Evolutionary conservation across 1,140 invertebrate genomes (phyloP).

Genomic region (Pristionchus pacificus): DNA sequence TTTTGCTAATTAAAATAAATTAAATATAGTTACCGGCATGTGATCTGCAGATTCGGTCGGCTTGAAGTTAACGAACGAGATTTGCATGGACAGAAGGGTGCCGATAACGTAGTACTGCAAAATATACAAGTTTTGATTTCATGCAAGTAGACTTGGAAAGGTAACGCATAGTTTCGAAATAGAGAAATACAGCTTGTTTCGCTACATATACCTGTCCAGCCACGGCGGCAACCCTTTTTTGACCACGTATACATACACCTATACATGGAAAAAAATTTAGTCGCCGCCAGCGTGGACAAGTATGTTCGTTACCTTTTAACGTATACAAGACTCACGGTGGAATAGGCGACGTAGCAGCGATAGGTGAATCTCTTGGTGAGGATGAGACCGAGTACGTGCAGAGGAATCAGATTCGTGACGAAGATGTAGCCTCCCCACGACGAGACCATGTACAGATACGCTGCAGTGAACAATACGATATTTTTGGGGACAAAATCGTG

Average conservation of each 20-base stretch:
- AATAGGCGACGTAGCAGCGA: conserved; percentile 86
- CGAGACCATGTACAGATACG: conserved; percentile 99
- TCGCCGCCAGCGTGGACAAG: no score
- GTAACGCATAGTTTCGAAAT: neutral
- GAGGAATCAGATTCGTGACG: conserved; percentile 96
- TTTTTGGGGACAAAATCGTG: neutral
- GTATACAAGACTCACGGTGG: conserved; percentile 68
- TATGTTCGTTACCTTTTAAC: no score
- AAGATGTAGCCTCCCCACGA: conserved; percentile 99
- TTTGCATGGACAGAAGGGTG: conserved; percentile 91
- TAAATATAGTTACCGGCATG: conserved; percentile 70
- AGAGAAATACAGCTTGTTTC: no score
- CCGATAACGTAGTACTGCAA: conserved; percentile 75
- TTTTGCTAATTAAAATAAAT: neutral
- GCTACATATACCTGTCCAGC: no score
- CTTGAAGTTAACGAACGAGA: conserved; percentile 98
- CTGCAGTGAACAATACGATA: conserved; percentile 53
- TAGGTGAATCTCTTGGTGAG: conserved; percentile 77
- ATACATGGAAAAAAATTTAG: no score
- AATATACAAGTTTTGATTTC: neutral
- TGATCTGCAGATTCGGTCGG: conserved; percentile 98
- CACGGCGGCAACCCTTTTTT: no score
- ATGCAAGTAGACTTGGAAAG: neutral
- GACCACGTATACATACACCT: no score
- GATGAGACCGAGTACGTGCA: conserved; percentile 90